Evolutionary conservation across 2,888 invertebrate species (phyloP).

Genomic region (Eristalinus aeneus): DNA sequence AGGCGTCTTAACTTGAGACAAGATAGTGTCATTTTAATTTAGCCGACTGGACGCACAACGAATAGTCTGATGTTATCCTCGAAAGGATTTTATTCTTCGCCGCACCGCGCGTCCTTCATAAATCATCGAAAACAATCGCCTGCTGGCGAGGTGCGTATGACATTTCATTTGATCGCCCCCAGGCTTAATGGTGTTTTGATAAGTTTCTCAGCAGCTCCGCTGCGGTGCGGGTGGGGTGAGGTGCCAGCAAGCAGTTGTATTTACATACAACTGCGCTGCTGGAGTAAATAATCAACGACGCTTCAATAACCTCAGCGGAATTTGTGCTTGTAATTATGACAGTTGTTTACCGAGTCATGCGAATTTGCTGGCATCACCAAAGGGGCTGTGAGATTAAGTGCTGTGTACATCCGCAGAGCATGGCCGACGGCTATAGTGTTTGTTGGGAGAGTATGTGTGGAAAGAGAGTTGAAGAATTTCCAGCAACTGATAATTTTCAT

Average conservation of each 20-base stretch:
- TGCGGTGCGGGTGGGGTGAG: background rate
- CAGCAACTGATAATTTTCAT: no score
- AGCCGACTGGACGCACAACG: background rate
- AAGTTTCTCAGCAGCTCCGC: background rate
- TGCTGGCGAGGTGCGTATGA: background rate
- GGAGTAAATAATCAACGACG: constrained; percentile 16
- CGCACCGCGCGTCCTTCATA: background rate
- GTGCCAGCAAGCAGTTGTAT: background rate
- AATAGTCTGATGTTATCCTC: background rate
- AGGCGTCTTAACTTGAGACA: background rate
- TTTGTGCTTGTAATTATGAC: background rate
- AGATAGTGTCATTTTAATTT: constrained; percentile 17
- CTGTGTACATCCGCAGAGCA: background rate
- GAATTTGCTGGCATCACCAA: background rate
- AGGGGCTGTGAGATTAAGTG: background rate
- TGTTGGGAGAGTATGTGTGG: background rate
- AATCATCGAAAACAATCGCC: constrained; percentile 31
- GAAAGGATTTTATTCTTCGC: background rate
- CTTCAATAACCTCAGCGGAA: constrained; percentile 29
- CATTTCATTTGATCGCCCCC: constrained; percentile 40
- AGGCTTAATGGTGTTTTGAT: constrained; percentile 43
- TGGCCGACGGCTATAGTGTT: no score
- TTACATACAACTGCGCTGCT: constrained; percentile 13
- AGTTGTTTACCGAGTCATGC: constrained; percentile 1
- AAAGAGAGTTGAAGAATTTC: no score